Conservation (phyloP, 2,888 invertebrate genomes). For the Melanophora roralis region DNA sequence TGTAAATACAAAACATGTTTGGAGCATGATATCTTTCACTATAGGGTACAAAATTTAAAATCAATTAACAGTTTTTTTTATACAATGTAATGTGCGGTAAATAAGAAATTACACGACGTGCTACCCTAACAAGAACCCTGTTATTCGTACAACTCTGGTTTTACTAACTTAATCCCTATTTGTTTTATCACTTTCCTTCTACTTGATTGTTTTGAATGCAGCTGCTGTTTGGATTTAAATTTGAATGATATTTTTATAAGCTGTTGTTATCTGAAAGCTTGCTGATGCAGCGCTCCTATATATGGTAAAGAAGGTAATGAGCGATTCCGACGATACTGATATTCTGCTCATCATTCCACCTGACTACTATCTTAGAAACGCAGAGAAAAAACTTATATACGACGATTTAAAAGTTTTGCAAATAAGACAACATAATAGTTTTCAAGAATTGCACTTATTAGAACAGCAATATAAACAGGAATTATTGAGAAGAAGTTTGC, state of each 20-base stretch:
- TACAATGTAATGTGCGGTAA: too few species aligned
- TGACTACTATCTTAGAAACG: slow-evolving; percentile 82
- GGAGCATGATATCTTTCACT: too few species aligned
- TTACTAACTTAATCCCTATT: neutral
- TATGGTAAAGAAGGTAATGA: slow-evolving; percentile 77
- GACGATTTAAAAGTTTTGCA: slow-evolving; percentile 40
- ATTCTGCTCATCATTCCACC: slow-evolving; percentile 88
- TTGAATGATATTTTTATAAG: neutral
- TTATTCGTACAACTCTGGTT: neutral
- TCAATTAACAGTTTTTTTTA: too few species aligned
- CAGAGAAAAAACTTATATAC: slow-evolving; percentile 73
- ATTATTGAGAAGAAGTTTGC: slow-evolving; percentile 1
- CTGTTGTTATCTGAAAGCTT: neutral
- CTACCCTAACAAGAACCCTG: too few species aligned
- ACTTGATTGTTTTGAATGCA: slow-evolving; percentile 19
- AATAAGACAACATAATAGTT: slow-evolving; percentile 19
- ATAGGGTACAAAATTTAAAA: too few species aligned
- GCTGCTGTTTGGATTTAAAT: slow-evolving; percentile 30
- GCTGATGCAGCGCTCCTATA: neutral
- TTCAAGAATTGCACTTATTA: slow-evolving; percentile 28
- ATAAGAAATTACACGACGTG: too few species aligned
- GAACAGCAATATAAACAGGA: neutral
- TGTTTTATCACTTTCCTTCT: neutral
- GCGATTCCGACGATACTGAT: slow-evolving; percentile 89
- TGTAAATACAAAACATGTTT: too few species aligned